Conservation (phyloP, 2,888 invertebrate genomes). For the Nipponacmea schrenckii region DNA sequence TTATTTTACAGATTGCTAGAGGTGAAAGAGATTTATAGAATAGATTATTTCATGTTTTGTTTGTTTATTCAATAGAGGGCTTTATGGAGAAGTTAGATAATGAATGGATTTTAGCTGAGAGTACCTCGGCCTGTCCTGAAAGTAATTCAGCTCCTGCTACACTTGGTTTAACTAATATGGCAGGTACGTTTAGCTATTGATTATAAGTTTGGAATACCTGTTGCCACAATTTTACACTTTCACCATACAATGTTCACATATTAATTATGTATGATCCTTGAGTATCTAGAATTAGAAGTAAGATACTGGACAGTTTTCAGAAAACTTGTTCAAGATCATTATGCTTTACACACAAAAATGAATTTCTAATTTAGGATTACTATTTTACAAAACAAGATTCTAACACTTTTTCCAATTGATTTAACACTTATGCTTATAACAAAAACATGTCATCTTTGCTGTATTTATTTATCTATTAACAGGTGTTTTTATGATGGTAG, state of each 20-base stretch:
- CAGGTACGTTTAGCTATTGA: constrained; percentile 71
- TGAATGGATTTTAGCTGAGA: constrained; percentile 87
- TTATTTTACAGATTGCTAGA: neutral
- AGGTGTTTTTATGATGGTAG: constrained; percentile 94
- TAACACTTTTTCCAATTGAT: no score
- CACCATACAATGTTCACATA: no score
- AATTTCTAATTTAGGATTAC: no score
- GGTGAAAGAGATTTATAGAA: no score
- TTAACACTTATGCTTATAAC: no score
- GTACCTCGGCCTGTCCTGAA: constrained; percentile 74
- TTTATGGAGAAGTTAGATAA: constrained; percentile 97
- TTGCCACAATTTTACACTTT: neutral
- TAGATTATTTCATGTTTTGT: neutral
- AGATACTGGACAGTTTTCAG: neutral
- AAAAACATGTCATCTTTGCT: no score
- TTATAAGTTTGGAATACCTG: neutral
- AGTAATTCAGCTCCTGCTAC: constrained; percentile 91
- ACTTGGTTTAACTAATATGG: constrained; percentile 97
- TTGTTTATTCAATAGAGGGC: constrained; percentile 71
- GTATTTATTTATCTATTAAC: neutral
- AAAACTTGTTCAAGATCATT: neutral
- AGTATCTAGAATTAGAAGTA: no score
- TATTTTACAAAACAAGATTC: no score
- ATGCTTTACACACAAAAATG: no score
- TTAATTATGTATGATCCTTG: no score